Conservation (phyloP, 35 echinoderm and acorn worm genomes). For the Apostichopus parvimensis region DNA sequence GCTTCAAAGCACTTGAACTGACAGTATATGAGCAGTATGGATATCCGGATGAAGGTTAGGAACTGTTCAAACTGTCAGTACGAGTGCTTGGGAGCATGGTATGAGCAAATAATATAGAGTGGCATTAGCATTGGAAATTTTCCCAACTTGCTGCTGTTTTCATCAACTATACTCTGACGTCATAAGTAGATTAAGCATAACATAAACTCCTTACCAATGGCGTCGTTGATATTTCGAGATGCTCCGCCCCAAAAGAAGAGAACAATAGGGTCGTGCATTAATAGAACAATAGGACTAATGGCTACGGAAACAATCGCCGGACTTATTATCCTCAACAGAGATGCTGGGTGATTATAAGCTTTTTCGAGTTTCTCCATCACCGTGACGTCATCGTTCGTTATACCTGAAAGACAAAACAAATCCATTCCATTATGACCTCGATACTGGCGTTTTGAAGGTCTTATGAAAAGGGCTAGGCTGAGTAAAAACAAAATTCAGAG, state of each 20-base stretch:
- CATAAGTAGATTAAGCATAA: too few species aligned
- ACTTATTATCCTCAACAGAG: constrained; percentile 39
- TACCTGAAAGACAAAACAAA: background rate
- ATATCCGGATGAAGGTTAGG: too few species aligned
- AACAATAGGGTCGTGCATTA: constrained; percentile 45
- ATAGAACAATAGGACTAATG: constrained; percentile 43
- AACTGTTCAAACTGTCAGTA: too few species aligned
- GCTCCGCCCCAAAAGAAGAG: constrained; percentile 43
- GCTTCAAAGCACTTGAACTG: too few species aligned
- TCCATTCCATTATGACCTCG: background rate
- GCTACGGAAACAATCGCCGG: constrained; percentile 61
- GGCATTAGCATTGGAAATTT: too few species aligned
- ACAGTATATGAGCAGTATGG: too few species aligned
- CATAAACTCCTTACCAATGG: constrained; percentile 24
- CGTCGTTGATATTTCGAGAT: constrained; percentile 62
- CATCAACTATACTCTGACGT: too few species aligned
- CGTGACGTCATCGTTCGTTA: constrained; percentile 27
- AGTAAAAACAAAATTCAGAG: background rate
- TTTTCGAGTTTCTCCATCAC: constrained; percentile 45
- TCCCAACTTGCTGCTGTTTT: too few species aligned
- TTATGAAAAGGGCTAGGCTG: too few species aligned
- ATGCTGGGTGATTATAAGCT: constrained; percentile 50
- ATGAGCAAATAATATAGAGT: too few species aligned
- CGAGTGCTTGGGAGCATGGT: too few species aligned
- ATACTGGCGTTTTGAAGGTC: background rate